A percentile compares a stretch with the other conserved stretches of the same genome.
These are phyloP conservation scores for Mirza zaza DNA, from an alignment of 2,113 vertebrate species.

Conservation along the genomic window DNA sequence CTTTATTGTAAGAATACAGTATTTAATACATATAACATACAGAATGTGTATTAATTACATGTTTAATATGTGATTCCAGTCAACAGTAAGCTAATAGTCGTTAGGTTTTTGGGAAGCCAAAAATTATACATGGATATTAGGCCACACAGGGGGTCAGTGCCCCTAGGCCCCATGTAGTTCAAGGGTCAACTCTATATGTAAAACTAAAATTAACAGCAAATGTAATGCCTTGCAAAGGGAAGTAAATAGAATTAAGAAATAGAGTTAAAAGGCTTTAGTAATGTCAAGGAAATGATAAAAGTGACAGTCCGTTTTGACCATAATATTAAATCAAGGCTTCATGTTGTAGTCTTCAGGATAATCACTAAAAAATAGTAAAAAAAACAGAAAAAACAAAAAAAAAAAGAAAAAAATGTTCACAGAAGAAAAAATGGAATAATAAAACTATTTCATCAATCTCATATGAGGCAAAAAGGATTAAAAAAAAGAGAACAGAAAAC, in stretches of 20 bases:
- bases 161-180: background rate
- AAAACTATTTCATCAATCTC: background rate
- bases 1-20: background rate
- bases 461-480: background rate
- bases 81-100: background rate
- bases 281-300: background rate
- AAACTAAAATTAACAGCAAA: slow-evolving; percentile 41
- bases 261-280: background rate
- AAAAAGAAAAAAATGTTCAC: background rate
- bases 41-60: background rate
- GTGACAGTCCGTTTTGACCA: background rate
- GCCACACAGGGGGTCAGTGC: background rate
- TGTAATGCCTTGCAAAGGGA: background rate
- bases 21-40: background rate
- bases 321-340: background rate
- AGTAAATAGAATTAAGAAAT: background rate
- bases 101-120: background rate
- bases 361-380: background rate
- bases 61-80: background rate
- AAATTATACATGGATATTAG: background rate
- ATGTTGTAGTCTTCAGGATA: background rate
- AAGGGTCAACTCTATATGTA: background rate
- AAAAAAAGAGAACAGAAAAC: background rate
- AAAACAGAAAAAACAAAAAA: background rate
- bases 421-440: background rate